Evolutionary conservation across 2,888 invertebrate genomes (phyloP).

Genomic region (Dicranocentrus wangi): DNA sequence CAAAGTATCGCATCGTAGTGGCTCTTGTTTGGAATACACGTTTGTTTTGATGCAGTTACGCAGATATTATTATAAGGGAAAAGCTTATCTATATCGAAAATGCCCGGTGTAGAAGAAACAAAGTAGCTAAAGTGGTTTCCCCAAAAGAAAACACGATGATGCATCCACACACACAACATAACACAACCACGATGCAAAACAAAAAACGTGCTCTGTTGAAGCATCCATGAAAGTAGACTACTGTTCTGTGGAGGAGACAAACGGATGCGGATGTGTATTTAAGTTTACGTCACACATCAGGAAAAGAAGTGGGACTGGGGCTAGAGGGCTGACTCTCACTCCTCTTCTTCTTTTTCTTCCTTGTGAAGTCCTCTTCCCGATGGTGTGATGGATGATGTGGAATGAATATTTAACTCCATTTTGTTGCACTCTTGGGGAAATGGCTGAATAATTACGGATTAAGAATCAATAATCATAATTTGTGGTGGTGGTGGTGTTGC

Average conservation of each 20-base stretch:
- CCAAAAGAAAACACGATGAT: constrained; percentile 36
- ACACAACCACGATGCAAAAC: constrained; percentile 2
- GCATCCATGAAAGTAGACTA: neutral
- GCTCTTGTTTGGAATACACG: too few species aligned
- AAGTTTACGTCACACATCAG: constrained; percentile 37
- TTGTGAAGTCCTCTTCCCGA: constrained; percentile 16
- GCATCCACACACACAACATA: neutral
- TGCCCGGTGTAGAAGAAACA: constrained; percentile 21
- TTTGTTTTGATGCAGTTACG: too few species aligned
- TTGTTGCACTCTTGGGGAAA: neutral
- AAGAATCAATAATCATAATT: constrained; percentile 42
- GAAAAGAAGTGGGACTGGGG: constrained; percentile 8
- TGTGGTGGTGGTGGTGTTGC: too few species aligned
- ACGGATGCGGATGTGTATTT: constrained; percentile 47
- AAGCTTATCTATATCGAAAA: too few species aligned
- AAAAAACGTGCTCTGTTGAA: constrained; percentile 13
- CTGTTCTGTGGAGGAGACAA: neutral
- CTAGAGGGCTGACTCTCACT: too few species aligned
- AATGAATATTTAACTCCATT: constrained; percentile 45
- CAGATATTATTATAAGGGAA: too few species aligned
- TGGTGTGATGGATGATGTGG: constrained; percentile 47
- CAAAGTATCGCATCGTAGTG: too few species aligned
- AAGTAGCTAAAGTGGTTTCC: constrained; percentile 14
- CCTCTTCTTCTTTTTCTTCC: neutral
- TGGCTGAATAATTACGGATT: constrained; percentile 15